phyloP scores from a whole-genome alignment of 64 coral and sea anemone genomes.

The Porites australiensis region DNA sequence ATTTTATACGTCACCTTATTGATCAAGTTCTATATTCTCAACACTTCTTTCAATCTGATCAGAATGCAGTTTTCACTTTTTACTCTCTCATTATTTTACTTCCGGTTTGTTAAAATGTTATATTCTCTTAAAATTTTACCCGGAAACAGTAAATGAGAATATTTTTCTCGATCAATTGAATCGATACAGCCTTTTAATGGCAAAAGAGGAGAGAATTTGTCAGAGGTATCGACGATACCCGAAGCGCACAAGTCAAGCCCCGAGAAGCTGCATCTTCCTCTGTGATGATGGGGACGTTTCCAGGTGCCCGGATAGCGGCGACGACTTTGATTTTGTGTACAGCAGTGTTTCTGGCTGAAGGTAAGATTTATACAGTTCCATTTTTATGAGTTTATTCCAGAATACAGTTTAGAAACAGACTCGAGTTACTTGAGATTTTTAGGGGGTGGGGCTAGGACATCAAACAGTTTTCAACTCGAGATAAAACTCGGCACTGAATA shows the following conservation, averaged over 20 bases:
- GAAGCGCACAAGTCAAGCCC: background rate
- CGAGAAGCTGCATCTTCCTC: background rate
- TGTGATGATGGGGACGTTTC: slow-evolving; percentile 1
- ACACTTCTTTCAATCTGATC: background rate
- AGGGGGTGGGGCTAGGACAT: no score
- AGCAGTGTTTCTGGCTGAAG: background rate
- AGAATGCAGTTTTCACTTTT: background rate
- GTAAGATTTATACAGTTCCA: background rate
- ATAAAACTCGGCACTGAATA: no score
- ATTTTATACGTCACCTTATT: no score
- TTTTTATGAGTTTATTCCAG: background rate
- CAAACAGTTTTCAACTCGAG: no score
- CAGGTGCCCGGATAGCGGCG: background rate
- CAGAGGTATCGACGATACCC: background rate
- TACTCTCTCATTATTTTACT: background rate
- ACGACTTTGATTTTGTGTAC: background rate
- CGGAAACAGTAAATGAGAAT: slow-evolving; percentile 15
- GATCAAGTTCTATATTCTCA: slow-evolving; percentile 33
- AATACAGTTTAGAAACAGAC: background rate
- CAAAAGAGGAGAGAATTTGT: background rate
- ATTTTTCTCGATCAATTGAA: background rate
- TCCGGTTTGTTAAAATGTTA: background rate
- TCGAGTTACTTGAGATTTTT: no score
- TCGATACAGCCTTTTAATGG: background rate
- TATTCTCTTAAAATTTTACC: background rate